These are phyloP conservation scores for Drosophila leontia DNA, from an alignment of 1,140 invertebrate species.

Conservation along the genomic window DNA sequence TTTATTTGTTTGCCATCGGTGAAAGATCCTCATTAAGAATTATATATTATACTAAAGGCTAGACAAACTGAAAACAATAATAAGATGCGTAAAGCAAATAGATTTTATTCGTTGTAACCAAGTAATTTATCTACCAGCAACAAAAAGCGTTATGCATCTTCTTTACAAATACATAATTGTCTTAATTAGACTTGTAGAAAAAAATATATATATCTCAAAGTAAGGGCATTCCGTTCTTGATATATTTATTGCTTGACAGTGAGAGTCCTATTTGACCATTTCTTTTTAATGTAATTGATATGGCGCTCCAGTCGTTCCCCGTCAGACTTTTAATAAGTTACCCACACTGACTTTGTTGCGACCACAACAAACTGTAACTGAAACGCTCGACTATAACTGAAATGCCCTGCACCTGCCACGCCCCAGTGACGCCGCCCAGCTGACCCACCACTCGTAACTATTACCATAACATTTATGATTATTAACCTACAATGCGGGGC, in stretches of 20 bases:
- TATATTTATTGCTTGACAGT: too few relatives aligned
- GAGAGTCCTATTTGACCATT: background rate
- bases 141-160: too few relatives aligned
- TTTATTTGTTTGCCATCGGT: conserved; percentile 1
- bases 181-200: too few relatives aligned
- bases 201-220: background rate
- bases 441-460: conserved; percentile 55
- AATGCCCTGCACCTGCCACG: conserved; percentile 43
- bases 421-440: background rate
- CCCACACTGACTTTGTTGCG: conserved; percentile 49
- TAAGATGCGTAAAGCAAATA: background rate
- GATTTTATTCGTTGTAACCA: background rate
- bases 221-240: background rate
- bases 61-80: background rate
- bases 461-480: conserved; percentile 83
- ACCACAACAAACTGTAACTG: conserved; percentile 50
- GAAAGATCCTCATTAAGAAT: background rate
- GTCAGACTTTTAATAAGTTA: conserved; percentile 31
- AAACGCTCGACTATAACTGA: conserved; percentile 32
- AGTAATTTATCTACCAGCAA: background rate
- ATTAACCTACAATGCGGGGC: conserved; percentile 83
- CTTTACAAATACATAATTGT: too few relatives aligned
- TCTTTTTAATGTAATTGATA: conserved; percentile 1
- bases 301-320: background rate
- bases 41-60: background rate